These are phyloP conservation scores for Alexandromys fortis DNA, from an alignment of 2,113 vertebrate species.

Conservation along the genomic window DNA sequence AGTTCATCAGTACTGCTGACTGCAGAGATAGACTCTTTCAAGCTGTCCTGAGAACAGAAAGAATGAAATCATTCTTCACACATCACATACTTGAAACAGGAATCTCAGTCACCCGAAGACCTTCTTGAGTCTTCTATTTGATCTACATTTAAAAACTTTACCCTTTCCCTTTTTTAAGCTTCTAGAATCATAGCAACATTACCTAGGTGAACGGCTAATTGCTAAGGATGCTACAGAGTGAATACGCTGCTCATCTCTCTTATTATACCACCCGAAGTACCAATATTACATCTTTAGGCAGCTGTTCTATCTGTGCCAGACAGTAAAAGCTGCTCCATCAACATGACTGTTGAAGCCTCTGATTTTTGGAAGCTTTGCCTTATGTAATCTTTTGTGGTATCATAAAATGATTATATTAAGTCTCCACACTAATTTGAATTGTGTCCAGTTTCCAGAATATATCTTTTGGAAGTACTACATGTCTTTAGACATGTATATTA, in stretches of 20 bases:
- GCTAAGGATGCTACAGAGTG: background rate
- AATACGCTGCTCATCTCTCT: background rate
- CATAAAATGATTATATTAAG: constrained; percentile 77
- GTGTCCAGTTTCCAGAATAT: constrained; percentile 82
- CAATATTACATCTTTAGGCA: constrained; percentile 50
- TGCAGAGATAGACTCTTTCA: background rate
- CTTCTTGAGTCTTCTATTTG: background rate
- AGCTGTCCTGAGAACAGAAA: background rate
- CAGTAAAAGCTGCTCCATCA: constrained; percentile 66
- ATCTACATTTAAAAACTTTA: background rate
- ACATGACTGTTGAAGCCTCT: constrained; percentile 19
- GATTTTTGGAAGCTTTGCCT: constrained; percentile 63
- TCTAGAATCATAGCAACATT: background rate
- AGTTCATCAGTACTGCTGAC: background rate
- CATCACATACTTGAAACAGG: background rate
- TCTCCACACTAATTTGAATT: constrained; percentile 78
- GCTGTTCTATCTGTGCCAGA: constrained; percentile 64
- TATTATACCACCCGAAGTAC: constrained; percentile 34
- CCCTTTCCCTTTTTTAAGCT: background rate
- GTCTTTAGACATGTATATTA: constrained; percentile 70
- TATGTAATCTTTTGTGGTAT: constrained; percentile 38
- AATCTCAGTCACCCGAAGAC: background rate
- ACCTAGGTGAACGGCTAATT: background rate
- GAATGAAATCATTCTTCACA: background rate
- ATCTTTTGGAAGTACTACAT: constrained; percentile 70